Conservation (phyloP, 1,140 invertebrate species). For the Pogonus chalceus region DNA sequence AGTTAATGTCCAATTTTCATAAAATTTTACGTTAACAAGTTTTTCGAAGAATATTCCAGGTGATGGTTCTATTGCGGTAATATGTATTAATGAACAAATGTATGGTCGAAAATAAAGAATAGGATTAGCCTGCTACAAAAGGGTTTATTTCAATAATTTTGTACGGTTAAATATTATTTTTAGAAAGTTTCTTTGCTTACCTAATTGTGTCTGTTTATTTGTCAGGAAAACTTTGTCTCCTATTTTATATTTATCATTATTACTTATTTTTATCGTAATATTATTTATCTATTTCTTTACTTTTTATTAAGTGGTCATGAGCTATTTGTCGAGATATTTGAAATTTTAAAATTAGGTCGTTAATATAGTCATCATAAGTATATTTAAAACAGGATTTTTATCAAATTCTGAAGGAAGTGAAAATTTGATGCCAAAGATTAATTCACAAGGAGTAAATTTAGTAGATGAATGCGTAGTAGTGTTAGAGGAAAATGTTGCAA, state of each 20-base stretch:
- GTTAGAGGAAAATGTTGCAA: conserved; percentile 28
- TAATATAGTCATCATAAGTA: conserved; percentile 22
- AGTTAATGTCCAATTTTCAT: no score
- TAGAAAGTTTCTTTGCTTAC: conserved; percentile 14
- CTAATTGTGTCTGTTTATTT: conserved; percentile 8
- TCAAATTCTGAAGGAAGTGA: conserved; percentile 6
- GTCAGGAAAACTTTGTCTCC: conserved; percentile 17
- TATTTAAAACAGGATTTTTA: conserved; percentile 16
- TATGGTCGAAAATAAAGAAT: no score
- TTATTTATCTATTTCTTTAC: conserved; percentile 20
- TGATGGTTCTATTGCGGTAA: no score
- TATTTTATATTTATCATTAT: conserved; percentile 16
- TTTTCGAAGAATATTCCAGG: no score
- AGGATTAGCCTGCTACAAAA: no score
- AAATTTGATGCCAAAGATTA: conserved; percentile 19
- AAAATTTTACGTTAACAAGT: no score
- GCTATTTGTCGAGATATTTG: conserved; percentile 24
- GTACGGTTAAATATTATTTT: conserved; percentile 10
- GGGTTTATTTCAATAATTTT: conserved; percentile 14
- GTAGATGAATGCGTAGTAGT: conserved; percentile 19
- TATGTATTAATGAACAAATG: no score
- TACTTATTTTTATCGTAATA: conserved; percentile 21
- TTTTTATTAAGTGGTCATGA: conserved; percentile 17
- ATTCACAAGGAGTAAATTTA: conserved; percentile 25
- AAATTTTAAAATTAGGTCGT: conserved; percentile 21